phyloP scores from a whole-genome alignment of 2,113 vertebrate species.

The Forbesichthys agassizii region DNA sequence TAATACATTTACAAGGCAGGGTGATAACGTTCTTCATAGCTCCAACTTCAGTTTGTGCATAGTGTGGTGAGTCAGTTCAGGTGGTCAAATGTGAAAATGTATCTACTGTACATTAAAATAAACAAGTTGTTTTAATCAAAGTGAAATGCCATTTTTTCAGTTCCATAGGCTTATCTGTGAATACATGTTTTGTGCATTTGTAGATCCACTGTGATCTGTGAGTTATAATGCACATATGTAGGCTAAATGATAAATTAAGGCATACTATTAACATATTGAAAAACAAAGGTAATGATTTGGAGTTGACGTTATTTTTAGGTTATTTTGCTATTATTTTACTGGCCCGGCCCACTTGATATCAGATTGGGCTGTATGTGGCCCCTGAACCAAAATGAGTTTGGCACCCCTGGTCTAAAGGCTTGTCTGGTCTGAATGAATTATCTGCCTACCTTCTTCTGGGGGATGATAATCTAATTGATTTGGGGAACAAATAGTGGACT shows the following conservation, averaged over 20 bases:
- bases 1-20: slow-evolving; percentile 5
- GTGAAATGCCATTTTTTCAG: not conserved
- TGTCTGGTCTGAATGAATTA: too few species aligned
- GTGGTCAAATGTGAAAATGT: too few species aligned
- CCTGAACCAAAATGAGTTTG: too few species aligned
- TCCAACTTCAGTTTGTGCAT: not conserved
- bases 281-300: not conserved
- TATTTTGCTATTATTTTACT: not conserved
- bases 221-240: slow-evolving; percentile 5
- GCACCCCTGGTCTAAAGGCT: too few species aligned
- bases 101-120: too few species aligned
- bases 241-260: slow-evolving; percentile 4
- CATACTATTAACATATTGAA: not conserved
- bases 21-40: not conserved
- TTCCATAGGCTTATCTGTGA: slow-evolving; percentile 3
- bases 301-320: slow-evolving; percentile 3
- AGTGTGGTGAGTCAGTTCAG: too few species aligned
- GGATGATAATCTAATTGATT: too few species aligned
- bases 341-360: too few species aligned
- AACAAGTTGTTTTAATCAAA: not conserved
- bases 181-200: not conserved
- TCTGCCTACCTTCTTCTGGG: too few species aligned
- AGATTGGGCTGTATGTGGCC: too few species aligned
- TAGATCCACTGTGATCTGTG: not conserved
- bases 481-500: too few species aligned